Percentiles rank a stretch among this genome's conserved stretches.
Evolutionary conservation across 2,797 vertebrate genomes (phyloP).

Genomic region (Tokudaia muenninki): DNA sequence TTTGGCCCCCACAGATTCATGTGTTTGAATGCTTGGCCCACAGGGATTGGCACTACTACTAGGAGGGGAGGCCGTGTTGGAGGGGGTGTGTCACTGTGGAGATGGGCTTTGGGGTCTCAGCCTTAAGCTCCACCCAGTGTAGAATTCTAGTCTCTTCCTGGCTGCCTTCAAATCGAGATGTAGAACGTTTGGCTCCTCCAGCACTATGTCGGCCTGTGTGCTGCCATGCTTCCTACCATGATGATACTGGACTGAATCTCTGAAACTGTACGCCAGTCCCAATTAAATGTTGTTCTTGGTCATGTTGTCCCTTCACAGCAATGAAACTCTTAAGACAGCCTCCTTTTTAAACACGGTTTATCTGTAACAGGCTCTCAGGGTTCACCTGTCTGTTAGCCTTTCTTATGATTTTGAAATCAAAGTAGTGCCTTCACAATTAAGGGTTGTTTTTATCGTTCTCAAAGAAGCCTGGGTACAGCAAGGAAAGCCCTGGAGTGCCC

Average conservation of each 20-base stretch:
- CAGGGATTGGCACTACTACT: neutral
- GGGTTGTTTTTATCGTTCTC: neutral
- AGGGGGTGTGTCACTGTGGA: neutral
- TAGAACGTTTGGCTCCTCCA: neutral
- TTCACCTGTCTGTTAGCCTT: neutral
- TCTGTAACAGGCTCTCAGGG: neutral
- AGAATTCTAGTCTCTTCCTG: neutral
- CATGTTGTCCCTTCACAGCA: neutral
- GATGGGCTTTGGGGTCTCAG: neutral
- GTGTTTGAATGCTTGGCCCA: neutral
- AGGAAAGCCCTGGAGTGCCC: no score
- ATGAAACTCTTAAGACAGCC: neutral
- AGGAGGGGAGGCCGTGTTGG: neutral
- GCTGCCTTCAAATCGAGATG: neutral
- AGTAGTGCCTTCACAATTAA: neutral
- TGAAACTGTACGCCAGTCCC: neutral
- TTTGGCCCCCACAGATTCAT: neutral
- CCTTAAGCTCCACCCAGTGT: neutral
- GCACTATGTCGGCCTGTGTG: neutral
- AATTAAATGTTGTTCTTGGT: neutral
- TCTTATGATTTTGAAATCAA: conserved; percentile 29
- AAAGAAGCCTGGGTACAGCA: neutral
- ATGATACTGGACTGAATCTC: neutral
- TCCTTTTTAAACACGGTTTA: neutral
- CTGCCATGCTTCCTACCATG: neutral